phyloP scores from a whole-genome alignment of 2,113 vertebrate species.

The Colinus virginianus region DNA sequence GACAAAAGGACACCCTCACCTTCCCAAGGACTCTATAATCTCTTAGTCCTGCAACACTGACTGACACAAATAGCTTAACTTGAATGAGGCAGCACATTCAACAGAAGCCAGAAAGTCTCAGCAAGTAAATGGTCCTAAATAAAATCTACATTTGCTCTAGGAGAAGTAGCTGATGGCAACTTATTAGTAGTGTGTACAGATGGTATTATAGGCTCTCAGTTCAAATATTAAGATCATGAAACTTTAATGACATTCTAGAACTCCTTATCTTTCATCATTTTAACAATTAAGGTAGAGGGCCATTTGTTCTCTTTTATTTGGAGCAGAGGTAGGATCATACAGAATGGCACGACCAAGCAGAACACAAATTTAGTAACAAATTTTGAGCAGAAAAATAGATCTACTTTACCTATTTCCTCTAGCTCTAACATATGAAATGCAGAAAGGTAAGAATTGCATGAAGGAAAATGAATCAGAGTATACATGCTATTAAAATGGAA shows the following conservation, averaged over 20 bases:
- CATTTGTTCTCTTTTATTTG: background rate
- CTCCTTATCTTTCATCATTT: background rate
- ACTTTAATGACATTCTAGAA: background rate
- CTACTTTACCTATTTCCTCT: background rate
- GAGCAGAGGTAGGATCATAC: background rate
- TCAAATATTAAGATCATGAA: background rate
- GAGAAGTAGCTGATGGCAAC: background rate
- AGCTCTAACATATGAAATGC: background rate
- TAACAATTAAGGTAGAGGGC: rapidly evolving
- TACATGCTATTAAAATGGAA: background rate
- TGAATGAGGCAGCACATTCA: background rate
- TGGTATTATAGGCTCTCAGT: background rate
- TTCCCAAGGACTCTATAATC: background rate
- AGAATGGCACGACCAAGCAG: background rate
- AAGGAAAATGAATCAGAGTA: background rate
- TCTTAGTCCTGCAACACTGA: background rate
- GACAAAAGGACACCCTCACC: background rate
- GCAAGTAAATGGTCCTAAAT: background rate
- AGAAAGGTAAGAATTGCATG: background rate
- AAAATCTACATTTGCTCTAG: background rate
- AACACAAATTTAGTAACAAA: background rate
- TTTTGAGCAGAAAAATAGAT: background rate
- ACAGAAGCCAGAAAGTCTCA: background rate
- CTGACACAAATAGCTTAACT: background rate
- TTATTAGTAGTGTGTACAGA: background rate